These are phyloP conservation scores for Gymnothorax reevesii DNA, from an alignment of 2,797 vertebrate genomes.

Conservation along the genomic window DNA sequence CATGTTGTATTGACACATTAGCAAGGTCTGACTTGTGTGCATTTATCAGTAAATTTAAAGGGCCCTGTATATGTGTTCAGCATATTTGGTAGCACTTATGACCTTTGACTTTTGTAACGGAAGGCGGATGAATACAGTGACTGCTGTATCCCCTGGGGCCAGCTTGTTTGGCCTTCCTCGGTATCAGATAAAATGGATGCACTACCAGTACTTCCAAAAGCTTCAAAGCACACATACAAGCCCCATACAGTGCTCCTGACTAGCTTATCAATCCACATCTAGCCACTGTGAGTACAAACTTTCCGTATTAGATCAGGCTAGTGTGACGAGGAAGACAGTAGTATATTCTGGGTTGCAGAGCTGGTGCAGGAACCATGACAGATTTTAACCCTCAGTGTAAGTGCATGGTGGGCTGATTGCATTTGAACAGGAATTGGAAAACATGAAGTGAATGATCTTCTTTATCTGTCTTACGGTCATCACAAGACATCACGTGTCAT, in stretches of 20 bases:
- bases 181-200: background rate
- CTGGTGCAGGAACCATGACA: no score
- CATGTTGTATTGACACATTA: background rate
- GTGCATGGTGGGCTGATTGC: no score
- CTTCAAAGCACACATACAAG: background rate
- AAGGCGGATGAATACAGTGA: background rate
- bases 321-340: background rate
- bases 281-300: background rate
- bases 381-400: no score
- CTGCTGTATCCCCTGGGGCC: background rate
- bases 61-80: no score
- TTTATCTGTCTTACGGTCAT: background rate
- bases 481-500: background rate
- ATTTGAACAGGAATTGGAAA: no score
- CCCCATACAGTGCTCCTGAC: background rate
- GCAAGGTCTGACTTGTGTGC: background rate
- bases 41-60: background rate
- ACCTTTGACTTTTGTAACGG: background rate
- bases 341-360: no score
- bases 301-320: background rate
- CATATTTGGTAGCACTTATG: background rate
- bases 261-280: background rate
- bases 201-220: background rate
- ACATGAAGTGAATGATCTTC: no score
- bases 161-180: background rate